phyloP scores from a whole-genome alignment of 64 coral and sea anemone species.

The Porites australiensis region DNA sequence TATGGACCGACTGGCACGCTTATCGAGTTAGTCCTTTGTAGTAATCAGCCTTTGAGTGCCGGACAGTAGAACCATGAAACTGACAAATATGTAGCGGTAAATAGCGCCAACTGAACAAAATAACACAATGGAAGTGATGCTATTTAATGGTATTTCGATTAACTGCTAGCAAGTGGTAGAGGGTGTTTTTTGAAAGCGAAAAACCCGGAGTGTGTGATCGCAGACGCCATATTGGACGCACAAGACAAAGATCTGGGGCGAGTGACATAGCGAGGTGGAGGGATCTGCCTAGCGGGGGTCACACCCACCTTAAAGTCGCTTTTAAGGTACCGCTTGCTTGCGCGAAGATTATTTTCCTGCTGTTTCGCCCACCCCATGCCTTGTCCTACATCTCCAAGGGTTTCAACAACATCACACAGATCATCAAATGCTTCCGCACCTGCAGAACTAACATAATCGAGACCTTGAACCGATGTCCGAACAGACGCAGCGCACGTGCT shows the following conservation, averaged over 20 bases:
- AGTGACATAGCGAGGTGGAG: not conserved
- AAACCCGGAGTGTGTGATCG: constrained; percentile 1
- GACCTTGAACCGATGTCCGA: constrained; percentile 53
- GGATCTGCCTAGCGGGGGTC: constrained; percentile 20
- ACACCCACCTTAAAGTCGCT: constrained; percentile 40
- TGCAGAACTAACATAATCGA: constrained; percentile 46
- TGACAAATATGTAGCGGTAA: no score
- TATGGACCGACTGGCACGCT: no score
- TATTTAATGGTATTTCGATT: no score
- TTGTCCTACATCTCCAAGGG: constrained; percentile 28
- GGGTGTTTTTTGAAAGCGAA: not conserved
- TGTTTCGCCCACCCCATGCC: constrained; percentile 39
- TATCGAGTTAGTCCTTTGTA: no score
- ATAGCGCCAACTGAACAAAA: no score
- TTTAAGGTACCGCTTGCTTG: constrained; percentile 44
- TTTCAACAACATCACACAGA: constrained; percentile 38
- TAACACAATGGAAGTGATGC: no score
- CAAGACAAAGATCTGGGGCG: not conserved
- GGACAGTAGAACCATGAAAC: no score
- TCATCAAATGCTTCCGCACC: constrained; percentile 58
- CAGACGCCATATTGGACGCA: constrained; percentile 9
- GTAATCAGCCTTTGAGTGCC: no score
- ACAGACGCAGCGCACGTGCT: constrained; percentile 36
- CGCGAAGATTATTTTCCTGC: constrained; percentile 20
- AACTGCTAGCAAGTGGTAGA: no score